A percentile compares a stretch with the other conserved stretches of the same genome.
Evolutionary conservation across 2,888 invertebrate genomes (phyloP).

Genomic region (Suillia variegata): DNA sequence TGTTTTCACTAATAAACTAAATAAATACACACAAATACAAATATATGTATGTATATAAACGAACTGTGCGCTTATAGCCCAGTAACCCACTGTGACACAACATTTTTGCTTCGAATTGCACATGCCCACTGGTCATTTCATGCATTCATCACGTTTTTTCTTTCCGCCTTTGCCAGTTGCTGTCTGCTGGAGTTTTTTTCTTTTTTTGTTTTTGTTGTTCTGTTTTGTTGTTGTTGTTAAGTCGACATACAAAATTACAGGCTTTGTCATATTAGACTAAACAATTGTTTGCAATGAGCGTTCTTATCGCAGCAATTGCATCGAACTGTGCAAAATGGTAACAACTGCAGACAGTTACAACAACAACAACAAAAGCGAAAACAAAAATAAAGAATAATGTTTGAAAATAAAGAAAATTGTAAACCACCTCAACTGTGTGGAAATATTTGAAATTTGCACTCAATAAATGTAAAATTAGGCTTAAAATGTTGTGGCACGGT

Average conservation of each 20-base stretch:
- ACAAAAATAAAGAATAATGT: not conserved
- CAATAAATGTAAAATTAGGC: conserved; percentile 24
- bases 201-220: not conserved
- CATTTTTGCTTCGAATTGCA: not conserved
- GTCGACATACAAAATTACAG: conserved; percentile 21
- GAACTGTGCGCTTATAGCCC: no score
- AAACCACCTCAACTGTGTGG: not conserved
- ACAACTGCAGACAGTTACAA: not conserved
- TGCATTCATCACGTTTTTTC: conserved; percentile 8
- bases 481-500: not conserved
- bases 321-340: conserved; percentile 14
- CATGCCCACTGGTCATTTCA: conserved; percentile 23
- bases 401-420: not conserved
- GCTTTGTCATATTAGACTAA: conserved; percentile 26
- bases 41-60: no score
- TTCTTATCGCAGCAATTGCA: conserved; percentile 26
- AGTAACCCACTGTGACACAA: not conserved
- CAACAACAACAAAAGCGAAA: not conserved
- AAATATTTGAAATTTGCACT: conserved; percentile 20
- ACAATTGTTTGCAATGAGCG: conserved; percentile 26
- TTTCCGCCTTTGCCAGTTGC: no score
- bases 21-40: no score
- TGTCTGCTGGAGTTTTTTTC: no score
- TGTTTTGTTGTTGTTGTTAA: not conserved
- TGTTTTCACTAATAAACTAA: no score